Base-by-base conservation (phyloP, 2,113 vertebrate genomes). In the Motacilla tschutschensis region DNA sequence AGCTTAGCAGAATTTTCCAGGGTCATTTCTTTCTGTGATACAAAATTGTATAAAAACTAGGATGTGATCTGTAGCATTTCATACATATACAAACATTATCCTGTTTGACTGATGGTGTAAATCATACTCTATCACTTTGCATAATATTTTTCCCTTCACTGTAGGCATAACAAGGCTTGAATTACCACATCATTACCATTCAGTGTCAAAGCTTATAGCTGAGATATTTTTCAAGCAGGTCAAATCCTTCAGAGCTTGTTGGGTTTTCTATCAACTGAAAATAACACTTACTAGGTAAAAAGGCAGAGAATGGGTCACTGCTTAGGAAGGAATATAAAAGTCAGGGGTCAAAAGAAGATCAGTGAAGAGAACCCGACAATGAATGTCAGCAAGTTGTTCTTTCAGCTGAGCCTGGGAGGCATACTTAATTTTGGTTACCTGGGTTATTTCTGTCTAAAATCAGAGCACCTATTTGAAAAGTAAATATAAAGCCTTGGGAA, bases 191-290 rank as follows among this genome's bases (percentile, higher is more conserved):
- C 59, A 69, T 84, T 95, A 66, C 46, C 63, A 84, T 88, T 78
- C 84, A 50, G 64, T 58, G 67, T 86, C 81, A 70, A 57, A 80
- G 17, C 65, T 70, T 88, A 47, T 69, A 84, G 55, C 63, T 62
- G 62, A 53, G n/a, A 47, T 69, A 76, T 86, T 94, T 84, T 58
- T 88, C 54, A 82, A 76, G 59, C 58, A 64, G 75, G 58, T 75
- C 92, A 86, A 40, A 86, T 72, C 78, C 29, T 86, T 91, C 91
- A 73, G 84, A 88, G 71, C 29, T 88, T 29, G 17, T 82, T 82
- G 76, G 15, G n/a, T 65, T 86, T 91, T 88, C 75, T 86, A 58
- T 79, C 81, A 89, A 71, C 36, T 83, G 53, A 75, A 90, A 93
- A 58, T 69, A 88, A 73, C 14, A 65, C 59, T 72, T 90, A 43